phyloP scores from a whole-genome alignment of 2,113 vertebrate genomes.

The Boulengeromyrus knoepffleri region DNA sequence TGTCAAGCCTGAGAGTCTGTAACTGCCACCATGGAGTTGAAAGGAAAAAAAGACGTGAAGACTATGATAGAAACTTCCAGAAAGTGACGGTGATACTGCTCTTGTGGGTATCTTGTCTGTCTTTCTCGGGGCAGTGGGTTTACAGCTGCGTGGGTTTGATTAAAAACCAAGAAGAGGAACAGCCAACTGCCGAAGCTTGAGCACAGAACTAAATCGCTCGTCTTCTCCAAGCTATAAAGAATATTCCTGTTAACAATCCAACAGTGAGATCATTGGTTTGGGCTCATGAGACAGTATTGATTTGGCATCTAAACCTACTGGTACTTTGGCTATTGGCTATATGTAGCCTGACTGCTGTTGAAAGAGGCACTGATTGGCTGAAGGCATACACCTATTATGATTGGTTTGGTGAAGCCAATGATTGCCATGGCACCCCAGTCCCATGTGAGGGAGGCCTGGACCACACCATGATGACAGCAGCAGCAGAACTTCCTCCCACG shows the following conservation, averaged over 20 bases:
- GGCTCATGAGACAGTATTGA: neutral
- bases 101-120: neutral
- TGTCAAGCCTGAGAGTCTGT: neutral
- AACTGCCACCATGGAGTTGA: conserved; percentile 20
- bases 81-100: conserved; percentile 22
- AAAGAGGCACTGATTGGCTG: neutral
- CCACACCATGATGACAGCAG: neutral
- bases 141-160: neutral
- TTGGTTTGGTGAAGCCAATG: neutral
- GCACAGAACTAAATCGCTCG: neutral
- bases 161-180: neutral
- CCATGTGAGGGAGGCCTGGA: neutral
- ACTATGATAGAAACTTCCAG: conserved; percentile 42
- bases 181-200: neutral
- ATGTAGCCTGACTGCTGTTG: neutral
- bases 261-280: neutral
- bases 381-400: neutral
- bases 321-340: neutral
- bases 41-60: conserved; percentile 50
- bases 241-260: neutral
- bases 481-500: neutral
- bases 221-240: neutral
- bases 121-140: neutral
- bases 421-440: neutral
- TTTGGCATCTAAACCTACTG: neutral